Base-by-base conservation (phyloP, 2,888 invertebrate genomes). In the Cheilosia vulpina region DNA sequence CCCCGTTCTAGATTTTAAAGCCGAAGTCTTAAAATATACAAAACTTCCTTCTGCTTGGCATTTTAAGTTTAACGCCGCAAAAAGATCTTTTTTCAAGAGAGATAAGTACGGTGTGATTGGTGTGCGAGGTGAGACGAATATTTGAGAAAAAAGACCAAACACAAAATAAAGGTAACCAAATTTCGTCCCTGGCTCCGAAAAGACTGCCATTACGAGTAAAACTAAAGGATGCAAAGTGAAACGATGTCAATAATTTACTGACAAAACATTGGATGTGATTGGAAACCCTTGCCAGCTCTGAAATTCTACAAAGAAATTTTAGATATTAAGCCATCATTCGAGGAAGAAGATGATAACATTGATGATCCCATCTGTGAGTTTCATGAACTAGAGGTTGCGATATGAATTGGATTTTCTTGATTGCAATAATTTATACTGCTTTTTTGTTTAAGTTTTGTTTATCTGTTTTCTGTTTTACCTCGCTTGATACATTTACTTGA, bases 31-130 rank as follows among this genome's bases (percentile, higher is more conserved):
- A 27, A 53, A 66, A n/a, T n/a, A 24, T 41, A 47, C 38, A 1
- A 58, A 58, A 41, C 45, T 55, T n/a, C 45, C 69, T 21, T 43
- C 19, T 5, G 17, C 34, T 13, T 73, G 73, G 63, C 45, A 72
- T 57, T 69, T 63, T 13, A 77, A 77, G 24, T 69, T 77, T 11
- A 52, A 66, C 24, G 13, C 41, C 0, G 43, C 57, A 53, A 66
- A 72, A 34, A 41, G 62, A 17, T 73, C 63, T 1, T 52, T 60
- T 41, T 60, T 60, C 15, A 71, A 52, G 15, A 52, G 52, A 27
- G 60, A 50, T 17, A 38, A 62, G 41, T n/a, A 17, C 3, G 19
- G 15, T 17, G 13, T 71, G 17, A 41, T 52, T 60, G 71, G 31
- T 24, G 52, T 52, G 17, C 43, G 19, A 19, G 31, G 53, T 52